Percentiles rank a stretch among this genome's conserved stretches.
These are phyloP conservation scores for Rhinichthys osculus DNA, from an alignment of 2,797 vertebrate genomes.

Conservation along the genomic window DNA sequence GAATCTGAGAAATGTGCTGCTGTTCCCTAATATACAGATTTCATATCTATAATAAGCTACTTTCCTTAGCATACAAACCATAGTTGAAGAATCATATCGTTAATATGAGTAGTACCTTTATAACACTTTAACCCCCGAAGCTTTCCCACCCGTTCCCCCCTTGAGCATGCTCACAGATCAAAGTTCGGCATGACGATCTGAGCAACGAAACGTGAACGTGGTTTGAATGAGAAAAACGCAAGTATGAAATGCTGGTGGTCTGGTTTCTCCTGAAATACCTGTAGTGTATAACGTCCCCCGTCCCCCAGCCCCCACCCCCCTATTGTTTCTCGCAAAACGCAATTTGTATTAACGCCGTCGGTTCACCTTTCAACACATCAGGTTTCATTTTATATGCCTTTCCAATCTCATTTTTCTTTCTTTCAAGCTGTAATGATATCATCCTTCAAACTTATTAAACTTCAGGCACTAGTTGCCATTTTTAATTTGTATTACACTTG, in stretches of 20 bases:
- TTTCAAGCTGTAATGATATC: conserved; percentile 64
- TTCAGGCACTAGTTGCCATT: conserved; percentile 76
- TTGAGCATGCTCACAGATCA: conserved; percentile 84
- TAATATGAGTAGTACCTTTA: conserved; percentile 82
- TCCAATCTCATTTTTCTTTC: conserved; percentile 48
- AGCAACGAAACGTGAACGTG: conserved; percentile 58
- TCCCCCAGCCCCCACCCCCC: not conserved
- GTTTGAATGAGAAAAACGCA: conserved; percentile 60
- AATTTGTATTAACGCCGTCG: conserved; percentile 46
- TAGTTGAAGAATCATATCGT: conserved; percentile 82
- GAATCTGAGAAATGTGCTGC: conserved; percentile 82
- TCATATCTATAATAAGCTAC: conserved; percentile 88
- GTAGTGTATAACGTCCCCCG: conserved; percentile 56
- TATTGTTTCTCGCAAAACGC: conserved; percentile 39
- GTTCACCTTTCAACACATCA: conserved; percentile 43
- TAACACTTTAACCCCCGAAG: conserved; percentile 71
- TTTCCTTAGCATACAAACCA: conserved; percentile 87
- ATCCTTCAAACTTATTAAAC: conserved; percentile 78
- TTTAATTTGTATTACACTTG: conserved; percentile 79
- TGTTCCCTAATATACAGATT: conserved; percentile 86
- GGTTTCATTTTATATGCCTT: conserved; percentile 50
- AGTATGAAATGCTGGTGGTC: conserved; percentile 63
- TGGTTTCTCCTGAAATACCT: conserved; percentile 45
- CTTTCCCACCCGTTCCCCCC: conserved; percentile 62
- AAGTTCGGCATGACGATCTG: conserved; percentile 73